phyloP scores from a whole-genome alignment of 1,140 invertebrate species.

The Glossosoma conforme region DNA sequence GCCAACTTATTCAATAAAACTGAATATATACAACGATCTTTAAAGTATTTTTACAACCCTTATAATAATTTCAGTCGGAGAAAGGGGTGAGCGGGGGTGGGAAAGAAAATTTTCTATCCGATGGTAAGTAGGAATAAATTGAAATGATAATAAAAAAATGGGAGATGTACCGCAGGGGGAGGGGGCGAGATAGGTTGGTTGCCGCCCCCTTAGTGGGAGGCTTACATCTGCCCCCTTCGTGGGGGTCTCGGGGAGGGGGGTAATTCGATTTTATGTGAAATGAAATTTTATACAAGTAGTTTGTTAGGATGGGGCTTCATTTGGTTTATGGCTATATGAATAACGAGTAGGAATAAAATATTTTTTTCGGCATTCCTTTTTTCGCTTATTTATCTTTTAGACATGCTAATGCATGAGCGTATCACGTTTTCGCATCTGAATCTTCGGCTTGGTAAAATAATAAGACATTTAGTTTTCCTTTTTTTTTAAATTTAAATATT shows the following conservation, averaged over 20 bases:
- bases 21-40: too few relatives aligned
- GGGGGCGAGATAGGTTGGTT: neutral
- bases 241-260: conserved; percentile 2
- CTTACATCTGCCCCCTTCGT: neutral
- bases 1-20: too few relatives aligned
- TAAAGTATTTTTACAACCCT: too few relatives aligned
- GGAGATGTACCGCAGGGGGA: conserved; percentile 16
- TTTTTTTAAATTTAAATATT: too few relatives aligned
- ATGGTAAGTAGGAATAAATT: conserved; percentile 31
- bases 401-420: too few relatives aligned
- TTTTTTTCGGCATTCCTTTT: too few relatives aligned
- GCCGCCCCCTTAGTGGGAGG: neutral
- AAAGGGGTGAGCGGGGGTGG: conserved; percentile 5
- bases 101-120: conserved; percentile 28
- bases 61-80: neutral
- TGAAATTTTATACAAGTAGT: conserved; percentile 31
- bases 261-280: conserved; percentile 31
- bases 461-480: too few relatives aligned
- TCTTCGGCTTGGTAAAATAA: too few relatives aligned
- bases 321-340: conserved; percentile 17
- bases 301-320: conserved; percentile 26
- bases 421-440: too few relatives aligned
- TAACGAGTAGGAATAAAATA: too few relatives aligned
- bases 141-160: conserved; percentile 31
- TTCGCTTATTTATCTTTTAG: too few relatives aligned